These are phyloP conservation scores for Sanderia malayensis DNA, from an alignment of 30 jellyfish, hydroid and myxozoan genomes.

Conservation along the genomic window DNA sequence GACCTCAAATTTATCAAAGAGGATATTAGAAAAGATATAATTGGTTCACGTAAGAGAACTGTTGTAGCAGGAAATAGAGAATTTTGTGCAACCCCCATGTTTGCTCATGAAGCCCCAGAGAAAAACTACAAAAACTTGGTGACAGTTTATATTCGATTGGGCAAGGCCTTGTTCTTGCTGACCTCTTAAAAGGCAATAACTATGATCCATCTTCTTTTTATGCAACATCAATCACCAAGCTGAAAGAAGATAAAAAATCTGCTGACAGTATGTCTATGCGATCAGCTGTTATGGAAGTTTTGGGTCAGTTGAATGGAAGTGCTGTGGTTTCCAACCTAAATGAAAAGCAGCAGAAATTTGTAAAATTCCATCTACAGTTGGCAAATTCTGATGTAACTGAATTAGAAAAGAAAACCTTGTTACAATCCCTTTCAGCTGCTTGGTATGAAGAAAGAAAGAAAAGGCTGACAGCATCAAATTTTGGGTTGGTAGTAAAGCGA, in stretches of 20 bases:
- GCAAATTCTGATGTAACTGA: slow-evolving; percentile 21
- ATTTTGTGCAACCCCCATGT: not conserved
- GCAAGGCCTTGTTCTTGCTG: slow-evolving; percentile 12
- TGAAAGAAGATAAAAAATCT: not conserved
- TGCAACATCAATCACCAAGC: slow-evolving; percentile 41
- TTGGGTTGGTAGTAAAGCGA: slow-evolving; percentile 40
- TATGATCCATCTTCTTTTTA: slow-evolving; percentile 45
- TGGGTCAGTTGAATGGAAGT: slow-evolving; percentile 15
- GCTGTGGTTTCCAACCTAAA: slow-evolving; percentile 17
- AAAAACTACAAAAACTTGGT: slow-evolving; percentile 9
- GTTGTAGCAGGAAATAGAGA: slow-evolving; percentile 1
- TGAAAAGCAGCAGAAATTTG: slow-evolving; percentile 10
- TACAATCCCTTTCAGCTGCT: slow-evolving; percentile 13
- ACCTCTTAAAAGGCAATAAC: slow-evolving; percentile 34
- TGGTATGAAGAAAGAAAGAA: slow-evolving; percentile 52
- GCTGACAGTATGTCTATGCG: slow-evolving; percentile 6
- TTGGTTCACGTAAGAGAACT: not conserved
- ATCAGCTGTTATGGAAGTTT: slow-evolving; percentile 1
- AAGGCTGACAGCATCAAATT: slow-evolving; percentile 47
- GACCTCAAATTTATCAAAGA: not conserved
- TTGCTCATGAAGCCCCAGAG: slow-evolving; percentile 13
- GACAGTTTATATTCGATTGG: slow-evolving; percentile 15
- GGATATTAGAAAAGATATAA: not conserved
- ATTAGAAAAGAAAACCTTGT: slow-evolving; percentile 3
- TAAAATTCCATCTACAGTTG: slow-evolving; percentile 6